phyloP scores from a whole-genome alignment of 2,113 vertebrate genomes.

The Microcebus lehilahytsara region DNA sequence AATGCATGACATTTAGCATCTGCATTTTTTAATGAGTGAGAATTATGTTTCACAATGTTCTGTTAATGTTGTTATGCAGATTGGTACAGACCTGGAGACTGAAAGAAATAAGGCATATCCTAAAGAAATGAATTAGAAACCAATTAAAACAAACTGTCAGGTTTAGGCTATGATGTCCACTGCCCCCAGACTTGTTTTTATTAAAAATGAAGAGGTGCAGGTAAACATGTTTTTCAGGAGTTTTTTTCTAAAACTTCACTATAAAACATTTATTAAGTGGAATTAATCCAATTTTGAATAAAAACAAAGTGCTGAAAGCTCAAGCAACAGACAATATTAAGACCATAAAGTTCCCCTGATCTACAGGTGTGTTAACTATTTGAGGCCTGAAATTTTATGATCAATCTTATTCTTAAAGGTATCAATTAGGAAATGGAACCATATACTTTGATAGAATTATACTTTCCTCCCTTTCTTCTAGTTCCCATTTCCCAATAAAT shows the following conservation, averaged over 20 bases:
- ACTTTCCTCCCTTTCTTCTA: not conserved
- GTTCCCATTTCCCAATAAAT: not conserved
- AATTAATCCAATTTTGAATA: conserved; percentile 33
- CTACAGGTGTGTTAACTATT: not conserved
- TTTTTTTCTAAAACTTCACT: not conserved
- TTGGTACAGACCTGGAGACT: conserved; percentile 7
- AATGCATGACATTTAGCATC: conserved; percentile 72
- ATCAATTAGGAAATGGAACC: not conserved
- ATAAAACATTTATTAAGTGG: not conserved
- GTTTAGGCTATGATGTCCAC: not conserved
- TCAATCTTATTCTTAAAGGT: not conserved
- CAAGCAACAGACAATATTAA: not conserved
- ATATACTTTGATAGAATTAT: not conserved
- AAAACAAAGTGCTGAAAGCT: conserved; percentile 20
- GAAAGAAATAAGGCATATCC: conserved; percentile 40
- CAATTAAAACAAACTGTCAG: conserved; percentile 24
- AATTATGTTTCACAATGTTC: conserved; percentile 67
- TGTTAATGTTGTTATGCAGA: conserved; percentile 49
- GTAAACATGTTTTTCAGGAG: not conserved
- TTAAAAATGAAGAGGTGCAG: not conserved
- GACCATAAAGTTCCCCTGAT: not conserved
- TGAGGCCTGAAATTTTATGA: not conserved
- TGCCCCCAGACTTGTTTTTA: not conserved
- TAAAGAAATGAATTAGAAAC: conserved; percentile 47
- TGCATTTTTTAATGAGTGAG: conserved; percentile 69